Evolutionary conservation across 2,113 vertebrate species (phyloP).

Genomic region (Crotalus viridis): DNA sequence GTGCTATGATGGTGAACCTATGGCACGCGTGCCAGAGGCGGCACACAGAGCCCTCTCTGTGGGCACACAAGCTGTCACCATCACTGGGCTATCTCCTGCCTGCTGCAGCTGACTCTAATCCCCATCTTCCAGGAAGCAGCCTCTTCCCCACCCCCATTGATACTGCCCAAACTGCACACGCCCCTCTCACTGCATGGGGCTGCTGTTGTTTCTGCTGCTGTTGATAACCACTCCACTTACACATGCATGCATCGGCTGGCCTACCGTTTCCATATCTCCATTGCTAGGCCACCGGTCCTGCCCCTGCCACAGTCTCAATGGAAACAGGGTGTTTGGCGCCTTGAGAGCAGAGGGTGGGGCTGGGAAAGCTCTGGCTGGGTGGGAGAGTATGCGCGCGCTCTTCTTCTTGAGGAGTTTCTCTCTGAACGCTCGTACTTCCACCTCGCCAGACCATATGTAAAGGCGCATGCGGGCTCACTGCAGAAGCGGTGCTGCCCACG

Average conservation of each 20-base stretch:
- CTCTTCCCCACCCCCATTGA: fast-evolving
- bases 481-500: not conserved
- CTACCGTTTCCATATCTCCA: not conserved
- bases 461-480: not conserved
- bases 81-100: not conserved
- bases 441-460: not conserved
- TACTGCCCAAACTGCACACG: not conserved
- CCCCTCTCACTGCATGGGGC: not conserved
- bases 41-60: too few species aligned
- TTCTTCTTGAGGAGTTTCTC: not conserved
- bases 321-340: not conserved
- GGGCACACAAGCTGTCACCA: too few species aligned
- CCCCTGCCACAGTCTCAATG: not conserved
- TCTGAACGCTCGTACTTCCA: not conserved
- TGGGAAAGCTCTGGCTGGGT: not conserved
- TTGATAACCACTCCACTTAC: too few species aligned
- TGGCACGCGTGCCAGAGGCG: too few species aligned
- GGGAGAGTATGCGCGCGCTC: not conserved
- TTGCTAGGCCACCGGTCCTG: not conserved
- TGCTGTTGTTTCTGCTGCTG: not conserved
- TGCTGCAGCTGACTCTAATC: not conserved
- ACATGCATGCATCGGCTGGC: not conserved
- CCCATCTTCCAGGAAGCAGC: not conserved
- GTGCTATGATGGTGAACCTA: too few species aligned
- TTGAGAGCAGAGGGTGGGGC: not conserved